Conservation (phyloP, 1,140 invertebrate genomes). For the Polypedilum vanderplanki region DNA sequence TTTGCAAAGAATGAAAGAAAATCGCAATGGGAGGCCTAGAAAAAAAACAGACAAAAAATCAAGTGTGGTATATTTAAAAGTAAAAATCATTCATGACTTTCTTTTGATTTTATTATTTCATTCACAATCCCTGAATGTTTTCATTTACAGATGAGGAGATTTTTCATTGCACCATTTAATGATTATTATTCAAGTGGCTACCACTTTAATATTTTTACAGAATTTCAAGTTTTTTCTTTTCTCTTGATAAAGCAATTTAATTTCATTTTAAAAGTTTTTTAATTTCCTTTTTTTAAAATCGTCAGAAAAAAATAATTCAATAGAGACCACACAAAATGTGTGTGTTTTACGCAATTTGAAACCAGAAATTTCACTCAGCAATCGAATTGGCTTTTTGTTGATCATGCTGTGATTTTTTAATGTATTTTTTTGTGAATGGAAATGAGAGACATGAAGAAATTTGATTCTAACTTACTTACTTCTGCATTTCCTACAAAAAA, state of each 20-base stretch:
- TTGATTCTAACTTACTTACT: background rate
- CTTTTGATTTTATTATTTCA: background rate
- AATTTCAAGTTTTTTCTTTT: background rate
- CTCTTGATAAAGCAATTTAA: background rate
- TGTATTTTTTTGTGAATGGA: background rate
- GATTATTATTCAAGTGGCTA: slow-evolving; percentile 12
- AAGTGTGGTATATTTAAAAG: background rate
- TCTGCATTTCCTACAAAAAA: background rate
- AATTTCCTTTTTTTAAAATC: background rate
- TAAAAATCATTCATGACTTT: background rate
- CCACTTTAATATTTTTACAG: slow-evolving; percentile 3
- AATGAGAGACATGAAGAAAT: background rate
- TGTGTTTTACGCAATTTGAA: slow-evolving; percentile 11
- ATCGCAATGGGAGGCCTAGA: background rate
- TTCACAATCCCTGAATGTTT: slow-evolving; percentile 15
- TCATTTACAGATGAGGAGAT: too few species aligned
- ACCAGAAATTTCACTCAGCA: background rate
- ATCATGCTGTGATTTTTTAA: slow-evolving; percentile 19
- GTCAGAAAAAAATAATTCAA: background rate
- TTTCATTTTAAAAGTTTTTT: slow-evolving; percentile 20
- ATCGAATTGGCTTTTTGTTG: background rate
- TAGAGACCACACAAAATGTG: slow-evolving; percentile 17
- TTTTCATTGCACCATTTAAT: slow-evolving; percentile 13
- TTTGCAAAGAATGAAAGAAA: background rate
- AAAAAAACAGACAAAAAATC: background rate